These are phyloP conservation scores for Paraescarpia echinospica DNA, from an alignment of 1,140 invertebrate species.

Conservation along the genomic window DNA sequence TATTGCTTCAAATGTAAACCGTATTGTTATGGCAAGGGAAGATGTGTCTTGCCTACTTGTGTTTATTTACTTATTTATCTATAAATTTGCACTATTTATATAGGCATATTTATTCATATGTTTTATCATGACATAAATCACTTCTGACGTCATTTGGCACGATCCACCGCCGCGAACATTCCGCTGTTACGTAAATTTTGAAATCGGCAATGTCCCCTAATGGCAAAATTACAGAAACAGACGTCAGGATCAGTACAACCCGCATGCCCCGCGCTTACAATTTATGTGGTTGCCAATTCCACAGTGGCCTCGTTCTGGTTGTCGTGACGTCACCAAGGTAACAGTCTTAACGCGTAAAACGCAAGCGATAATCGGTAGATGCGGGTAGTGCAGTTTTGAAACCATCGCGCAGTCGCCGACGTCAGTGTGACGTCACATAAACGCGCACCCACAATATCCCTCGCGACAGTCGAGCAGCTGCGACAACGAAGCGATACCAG, in stretches of 20 bases:
- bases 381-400: not conserved
- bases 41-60: not conserved
- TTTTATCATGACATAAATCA: not conserved
- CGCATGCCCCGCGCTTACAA: not conserved
- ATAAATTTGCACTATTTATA: not conserved
- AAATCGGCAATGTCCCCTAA: not conserved
- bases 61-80: not conserved
- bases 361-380: not conserved
- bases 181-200: not conserved
- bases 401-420: not conserved
- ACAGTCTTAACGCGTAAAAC: not conserved
- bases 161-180: not conserved
- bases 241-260: not conserved
- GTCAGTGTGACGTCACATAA: not conserved
- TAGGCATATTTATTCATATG: not conserved
- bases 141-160: not conserved
- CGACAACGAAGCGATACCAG: not conserved
- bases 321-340: not conserved
- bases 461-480: not conserved
- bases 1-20: not conserved
- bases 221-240: not conserved
- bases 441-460: not conserved
- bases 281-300: not conserved
- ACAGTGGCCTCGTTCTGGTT: conserved; percentile 3
- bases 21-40: not conserved